Conservation (phyloP, 2,797 vertebrate genomes). For the Chelonia mydas region DNA sequence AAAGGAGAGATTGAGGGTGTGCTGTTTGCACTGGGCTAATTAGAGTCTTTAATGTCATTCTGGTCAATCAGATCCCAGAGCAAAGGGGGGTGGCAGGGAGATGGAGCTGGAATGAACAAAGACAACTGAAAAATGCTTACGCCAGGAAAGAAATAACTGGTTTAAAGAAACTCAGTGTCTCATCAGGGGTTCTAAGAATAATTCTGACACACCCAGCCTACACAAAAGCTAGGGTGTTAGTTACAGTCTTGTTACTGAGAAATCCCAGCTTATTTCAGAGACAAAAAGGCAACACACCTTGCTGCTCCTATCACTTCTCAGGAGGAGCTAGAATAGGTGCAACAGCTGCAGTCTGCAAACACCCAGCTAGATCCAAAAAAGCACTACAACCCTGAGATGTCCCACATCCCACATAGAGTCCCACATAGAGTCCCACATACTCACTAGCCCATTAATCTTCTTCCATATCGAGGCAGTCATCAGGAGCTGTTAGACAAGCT, state of each 20-base stretch:
- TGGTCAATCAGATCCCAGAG: background rate
- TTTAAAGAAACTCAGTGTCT: background rate
- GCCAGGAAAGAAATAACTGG: background rate
- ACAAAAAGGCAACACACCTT: background rate
- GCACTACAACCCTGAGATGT: background rate
- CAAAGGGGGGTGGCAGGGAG: background rate
- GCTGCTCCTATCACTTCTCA: background rate
- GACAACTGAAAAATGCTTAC: background rate
- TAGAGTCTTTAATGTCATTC: background rate
- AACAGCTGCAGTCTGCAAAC: background rate
- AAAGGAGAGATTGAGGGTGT: background rate
- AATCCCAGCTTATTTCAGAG: background rate
- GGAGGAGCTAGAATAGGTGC: background rate
- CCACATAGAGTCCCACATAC: background rate
- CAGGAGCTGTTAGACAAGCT: conserved; percentile 1
- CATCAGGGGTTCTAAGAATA: background rate
- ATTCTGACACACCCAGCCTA: background rate
- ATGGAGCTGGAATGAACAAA: background rate
- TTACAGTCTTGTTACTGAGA: background rate
- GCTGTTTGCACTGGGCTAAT: background rate
- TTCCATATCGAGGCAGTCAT: conserved; percentile 55
- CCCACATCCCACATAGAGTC: too few species aligned
- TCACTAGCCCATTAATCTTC: conserved; percentile 57
- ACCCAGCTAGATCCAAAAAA: background rate
- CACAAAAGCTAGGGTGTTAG: background rate